Evolutionary conservation across 2,113 vertebrate species (phyloP).

Genomic region (Rana temporaria): DNA sequence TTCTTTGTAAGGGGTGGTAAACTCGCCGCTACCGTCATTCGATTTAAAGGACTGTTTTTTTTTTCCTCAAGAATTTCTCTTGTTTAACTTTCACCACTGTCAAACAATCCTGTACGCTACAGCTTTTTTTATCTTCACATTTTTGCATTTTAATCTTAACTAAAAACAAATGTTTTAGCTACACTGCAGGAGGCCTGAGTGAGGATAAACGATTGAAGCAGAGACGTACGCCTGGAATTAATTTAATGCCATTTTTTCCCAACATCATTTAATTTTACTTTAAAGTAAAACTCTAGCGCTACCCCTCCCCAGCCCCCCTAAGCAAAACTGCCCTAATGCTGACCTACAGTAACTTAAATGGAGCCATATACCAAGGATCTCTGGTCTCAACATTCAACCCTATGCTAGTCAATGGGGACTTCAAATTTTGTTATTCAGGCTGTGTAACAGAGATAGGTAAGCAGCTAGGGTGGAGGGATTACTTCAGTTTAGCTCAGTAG

Average conservation of each 20-base stretch:
- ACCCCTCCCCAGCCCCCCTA: too few relatives aligned
- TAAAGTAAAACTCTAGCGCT: too few relatives aligned
- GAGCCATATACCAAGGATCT: too few relatives aligned
- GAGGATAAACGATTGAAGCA: neutral
- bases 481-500: too few relatives aligned
- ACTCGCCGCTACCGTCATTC: neutral
- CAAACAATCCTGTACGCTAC: too few relatives aligned
- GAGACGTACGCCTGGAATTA: neutral
- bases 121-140: neutral
- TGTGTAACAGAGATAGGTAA: too few relatives aligned
- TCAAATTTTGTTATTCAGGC: too few relatives aligned
- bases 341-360: too few relatives aligned
- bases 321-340: too few relatives aligned
- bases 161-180: constrained; percentile 50
- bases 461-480: too few relatives aligned
- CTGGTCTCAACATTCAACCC: too few relatives aligned
- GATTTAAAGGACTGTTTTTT: neutral
- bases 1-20: constrained; percentile 32
- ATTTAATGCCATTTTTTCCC: neutral
- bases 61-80: neutral
- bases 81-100: neutral
- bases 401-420: too few relatives aligned
- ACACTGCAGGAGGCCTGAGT: neutral
- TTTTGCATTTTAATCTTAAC: constrained; percentile 14
- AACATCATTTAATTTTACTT: neutral